Conservation (phyloP, 2,113 vertebrate species). For the Chaetodon auriga region DNA sequence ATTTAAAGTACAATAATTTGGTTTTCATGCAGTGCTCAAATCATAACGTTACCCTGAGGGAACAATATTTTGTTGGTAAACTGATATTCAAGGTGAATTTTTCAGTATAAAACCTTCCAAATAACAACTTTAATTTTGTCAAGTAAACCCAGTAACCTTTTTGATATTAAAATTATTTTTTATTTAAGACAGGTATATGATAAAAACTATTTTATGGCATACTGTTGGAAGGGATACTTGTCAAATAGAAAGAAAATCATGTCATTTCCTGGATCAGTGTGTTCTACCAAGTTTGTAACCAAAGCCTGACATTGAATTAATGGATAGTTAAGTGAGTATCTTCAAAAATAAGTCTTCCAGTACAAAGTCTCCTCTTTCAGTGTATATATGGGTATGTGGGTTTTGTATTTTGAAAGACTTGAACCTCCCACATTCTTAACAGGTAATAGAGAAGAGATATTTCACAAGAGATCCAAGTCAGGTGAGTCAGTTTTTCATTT, state of each 20-base stretch:
- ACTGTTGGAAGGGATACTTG: no score
- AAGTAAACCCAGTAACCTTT: not conserved
- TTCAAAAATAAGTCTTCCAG: no score
- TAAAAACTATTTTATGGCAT: not conserved
- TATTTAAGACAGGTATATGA: not conserved
- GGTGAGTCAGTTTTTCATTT: slow-evolving; percentile 79
- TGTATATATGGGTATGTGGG: no score
- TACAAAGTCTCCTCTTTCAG: no score
- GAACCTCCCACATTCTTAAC: not conserved
- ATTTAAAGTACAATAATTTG: not conserved
- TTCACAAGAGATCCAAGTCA: slow-evolving; percentile 92
- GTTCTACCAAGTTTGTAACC: no score
- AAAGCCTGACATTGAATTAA: no score
- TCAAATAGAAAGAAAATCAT: no score
- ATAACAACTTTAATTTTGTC: not conserved
- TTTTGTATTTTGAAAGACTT: no score
- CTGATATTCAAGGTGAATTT: not conserved
- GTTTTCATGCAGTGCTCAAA: not conserved
- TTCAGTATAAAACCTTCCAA: not conserved
- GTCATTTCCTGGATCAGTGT: no score
- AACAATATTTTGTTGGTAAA: not conserved
- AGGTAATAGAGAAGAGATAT: slow-evolving; percentile 99
- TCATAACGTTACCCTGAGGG: no score
- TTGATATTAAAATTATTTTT: not conserved
- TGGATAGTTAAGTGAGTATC: no score